Conservation (phyloP, 2,888 invertebrate species). For the Lithophane socia region DNA sequence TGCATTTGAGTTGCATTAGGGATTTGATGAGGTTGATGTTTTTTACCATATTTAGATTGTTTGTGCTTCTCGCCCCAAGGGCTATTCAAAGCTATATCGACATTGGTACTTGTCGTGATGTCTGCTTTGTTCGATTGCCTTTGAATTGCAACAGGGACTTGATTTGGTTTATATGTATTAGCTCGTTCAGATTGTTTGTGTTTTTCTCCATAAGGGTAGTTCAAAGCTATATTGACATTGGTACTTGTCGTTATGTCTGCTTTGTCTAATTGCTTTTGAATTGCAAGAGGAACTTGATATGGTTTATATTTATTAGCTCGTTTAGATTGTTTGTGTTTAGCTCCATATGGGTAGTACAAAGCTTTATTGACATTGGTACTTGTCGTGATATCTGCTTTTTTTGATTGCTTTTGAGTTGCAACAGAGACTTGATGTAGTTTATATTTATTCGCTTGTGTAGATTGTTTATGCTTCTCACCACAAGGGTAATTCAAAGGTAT, state of each 20-base stretch:
- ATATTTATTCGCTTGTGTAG: background rate
- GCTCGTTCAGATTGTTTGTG: background rate
- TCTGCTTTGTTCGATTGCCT: background rate
- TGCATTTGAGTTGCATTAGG: background rate
- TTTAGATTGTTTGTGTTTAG: background rate
- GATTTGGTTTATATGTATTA: background rate
- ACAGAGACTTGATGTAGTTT: background rate
- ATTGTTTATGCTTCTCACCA: background rate
- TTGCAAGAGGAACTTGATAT: background rate
- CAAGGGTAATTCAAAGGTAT: slow-evolving; percentile 6
- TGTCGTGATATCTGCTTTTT: background rate
- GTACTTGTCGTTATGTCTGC: background rate
- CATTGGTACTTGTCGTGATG: background rate
- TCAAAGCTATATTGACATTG: background rate
- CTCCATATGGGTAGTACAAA: background rate
- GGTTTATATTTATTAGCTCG: background rate
- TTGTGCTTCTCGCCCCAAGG: background rate
- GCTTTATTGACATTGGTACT: background rate
- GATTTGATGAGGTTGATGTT: background rate
- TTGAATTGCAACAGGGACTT: background rate
- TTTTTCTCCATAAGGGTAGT: background rate
- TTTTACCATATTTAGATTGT: background rate
- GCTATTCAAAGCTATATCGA: background rate
- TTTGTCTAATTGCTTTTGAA: background rate
- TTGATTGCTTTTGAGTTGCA: background rate